Evolutionary conservation across 2,797 vertebrate genomes (phyloP).

Genomic region (Phrynocephalus guinanensis): DNA sequence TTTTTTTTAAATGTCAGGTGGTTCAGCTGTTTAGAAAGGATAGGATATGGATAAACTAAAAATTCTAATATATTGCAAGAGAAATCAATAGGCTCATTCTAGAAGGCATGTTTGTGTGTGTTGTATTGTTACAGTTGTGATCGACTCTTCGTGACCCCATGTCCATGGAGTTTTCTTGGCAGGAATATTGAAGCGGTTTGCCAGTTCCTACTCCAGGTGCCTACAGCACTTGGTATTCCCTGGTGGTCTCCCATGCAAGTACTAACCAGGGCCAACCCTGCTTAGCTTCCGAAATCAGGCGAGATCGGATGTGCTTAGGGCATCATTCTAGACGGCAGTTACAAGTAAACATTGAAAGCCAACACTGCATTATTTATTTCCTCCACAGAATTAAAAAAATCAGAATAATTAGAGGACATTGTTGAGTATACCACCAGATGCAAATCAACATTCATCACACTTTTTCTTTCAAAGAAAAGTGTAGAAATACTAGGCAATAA

Average conservation of each 20-base stretch:
- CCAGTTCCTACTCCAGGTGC: too few species aligned
- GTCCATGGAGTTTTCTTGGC: too few species aligned
- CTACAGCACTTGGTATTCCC: too few species aligned
- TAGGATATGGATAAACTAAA: neutral
- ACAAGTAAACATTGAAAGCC: slow-evolving; percentile 21
- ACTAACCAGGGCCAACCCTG: too few species aligned
- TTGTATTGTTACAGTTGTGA: too few species aligned
- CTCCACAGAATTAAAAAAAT: neutral
- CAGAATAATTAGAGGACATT: neutral
- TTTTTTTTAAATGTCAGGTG: too few species aligned
- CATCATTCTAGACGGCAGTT: neutral
- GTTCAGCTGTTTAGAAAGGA: neutral
- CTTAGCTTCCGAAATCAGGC: too few species aligned
- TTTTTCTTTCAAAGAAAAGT: neutral
- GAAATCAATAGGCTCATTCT: neutral
- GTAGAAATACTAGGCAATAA: neutral
- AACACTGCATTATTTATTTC: neutral
- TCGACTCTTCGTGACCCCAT: too few species aligned
- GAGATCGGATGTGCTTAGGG: too few species aligned
- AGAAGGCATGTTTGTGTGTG: neutral
- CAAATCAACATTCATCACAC: neutral
- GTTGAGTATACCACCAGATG: neutral
- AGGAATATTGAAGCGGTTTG: too few species aligned
- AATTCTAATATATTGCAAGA: neutral
- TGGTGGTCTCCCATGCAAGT: too few species aligned